A percentile compares a stretch with the other conserved stretches of the same genome.
These are phyloP conservation scores for Camponotus fellah DNA, from an alignment of 2,888 invertebrate species.

Conservation along the genomic window DNA sequence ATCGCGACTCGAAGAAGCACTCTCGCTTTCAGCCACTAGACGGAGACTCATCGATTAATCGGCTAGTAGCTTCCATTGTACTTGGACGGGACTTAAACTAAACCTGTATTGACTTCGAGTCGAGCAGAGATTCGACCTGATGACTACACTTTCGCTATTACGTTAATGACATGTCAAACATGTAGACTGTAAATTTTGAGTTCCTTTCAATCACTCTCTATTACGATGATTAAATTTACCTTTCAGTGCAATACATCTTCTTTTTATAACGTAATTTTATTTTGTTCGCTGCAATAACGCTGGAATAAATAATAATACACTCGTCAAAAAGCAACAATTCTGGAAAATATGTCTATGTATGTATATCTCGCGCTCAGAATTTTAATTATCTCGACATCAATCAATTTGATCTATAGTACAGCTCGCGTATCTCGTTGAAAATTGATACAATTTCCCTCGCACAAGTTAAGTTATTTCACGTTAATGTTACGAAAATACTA, in stretches of 20 bases:
- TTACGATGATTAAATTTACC: constrained; percentile 29
- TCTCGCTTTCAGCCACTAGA: constrained; percentile 68
- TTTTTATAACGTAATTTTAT: background rate
- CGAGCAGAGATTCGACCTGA: constrained; percentile 47
- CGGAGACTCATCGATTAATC: constrained; percentile 72
- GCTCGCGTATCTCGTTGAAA: too few relatives aligned
- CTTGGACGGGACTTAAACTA: constrained; percentile 47
- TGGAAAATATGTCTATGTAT: background rate
- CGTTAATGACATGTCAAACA: constrained; percentile 2
- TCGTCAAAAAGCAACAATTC: background rate
- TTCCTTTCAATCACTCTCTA: background rate
- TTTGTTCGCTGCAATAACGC: background rate
- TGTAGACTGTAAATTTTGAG: background rate
- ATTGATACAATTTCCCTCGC: constrained; percentile 4
- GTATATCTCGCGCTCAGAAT: background rate
- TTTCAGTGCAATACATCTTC: background rate
- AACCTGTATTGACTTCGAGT: constrained; percentile 45
- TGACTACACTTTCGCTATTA: constrained; percentile 56
- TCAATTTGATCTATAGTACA: constrained; percentile 1
- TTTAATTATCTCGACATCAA: constrained; percentile 8
- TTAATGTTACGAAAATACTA: constrained; percentile 13
- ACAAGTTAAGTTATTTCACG: background rate
- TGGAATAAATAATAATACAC: background rate
- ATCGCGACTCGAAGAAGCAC: constrained; percentile 71
- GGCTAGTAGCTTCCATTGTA: constrained; percentile 48